Evolutionary conservation across 2,888 invertebrate genomes (phyloP).

Genomic region (Mylabris sibirica): DNA sequence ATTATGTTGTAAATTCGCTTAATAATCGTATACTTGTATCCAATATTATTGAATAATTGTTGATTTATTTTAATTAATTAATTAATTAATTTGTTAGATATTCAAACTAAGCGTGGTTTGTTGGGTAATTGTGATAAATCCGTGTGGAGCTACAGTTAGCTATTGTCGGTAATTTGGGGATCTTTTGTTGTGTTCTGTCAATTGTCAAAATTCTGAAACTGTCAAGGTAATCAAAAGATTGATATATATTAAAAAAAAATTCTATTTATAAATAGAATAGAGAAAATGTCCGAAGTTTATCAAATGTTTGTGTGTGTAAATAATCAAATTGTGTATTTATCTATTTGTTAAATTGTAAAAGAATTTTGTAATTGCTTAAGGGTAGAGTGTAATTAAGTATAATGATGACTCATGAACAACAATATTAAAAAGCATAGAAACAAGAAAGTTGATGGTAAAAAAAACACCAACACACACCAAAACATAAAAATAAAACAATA

Average conservation of each 20-base stretch:
- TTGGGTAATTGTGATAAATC: too few relatives aligned
- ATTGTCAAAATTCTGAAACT: neutral
- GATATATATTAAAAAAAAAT: neutral
- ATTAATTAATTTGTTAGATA: too few relatives aligned
- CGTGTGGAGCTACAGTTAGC: neutral
- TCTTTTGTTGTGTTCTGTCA: neutral
- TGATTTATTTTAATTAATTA: too few relatives aligned
- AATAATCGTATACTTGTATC: too few relatives aligned
- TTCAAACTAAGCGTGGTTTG: too few relatives aligned
- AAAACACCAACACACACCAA: neutral
- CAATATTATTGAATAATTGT: too few relatives aligned
- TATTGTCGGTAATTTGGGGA: neutral
- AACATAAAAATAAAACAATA: slow-evolving; percentile 13
- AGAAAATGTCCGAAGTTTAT: neutral
- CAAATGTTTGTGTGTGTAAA: slow-evolving; percentile 25
- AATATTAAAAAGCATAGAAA: slow-evolving; percentile 28
- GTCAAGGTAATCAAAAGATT: neutral
- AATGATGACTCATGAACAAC: slow-evolving; percentile 37
- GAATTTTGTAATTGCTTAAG: slow-evolving; percentile 16
- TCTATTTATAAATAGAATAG: neutral
- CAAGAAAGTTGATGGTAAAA: neutral
- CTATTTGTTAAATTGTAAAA: slow-evolving; percentile 9
- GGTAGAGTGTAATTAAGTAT: slow-evolving; percentile 33
- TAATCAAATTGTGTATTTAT: slow-evolving; percentile 23
- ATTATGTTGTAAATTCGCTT: too few relatives aligned